Percentiles rank a stretch among this genome's conserved stretches.
Evolutionary conservation across 2,888 invertebrate species (phyloP).

Genomic region (Anorthoa munda): DNA sequence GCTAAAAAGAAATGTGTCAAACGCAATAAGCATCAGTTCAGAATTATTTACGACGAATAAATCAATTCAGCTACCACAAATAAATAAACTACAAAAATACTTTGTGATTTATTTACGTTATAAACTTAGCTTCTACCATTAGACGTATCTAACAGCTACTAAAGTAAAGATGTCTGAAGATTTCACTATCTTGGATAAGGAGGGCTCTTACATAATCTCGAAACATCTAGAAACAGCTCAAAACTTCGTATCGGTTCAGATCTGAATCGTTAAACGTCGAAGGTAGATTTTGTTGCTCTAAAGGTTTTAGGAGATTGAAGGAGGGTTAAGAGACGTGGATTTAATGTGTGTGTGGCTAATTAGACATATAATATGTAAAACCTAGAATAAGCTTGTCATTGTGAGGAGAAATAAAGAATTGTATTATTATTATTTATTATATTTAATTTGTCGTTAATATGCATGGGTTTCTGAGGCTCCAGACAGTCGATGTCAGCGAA

Average conservation of each 20-base stretch:
- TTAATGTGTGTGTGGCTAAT: too few relatives aligned
- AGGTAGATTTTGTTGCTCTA: conserved; percentile 55
- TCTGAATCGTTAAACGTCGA: conserved; percentile 47
- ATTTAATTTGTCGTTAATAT: conserved; percentile 18
- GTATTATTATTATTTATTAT: too few relatives aligned
- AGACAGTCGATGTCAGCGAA: too few relatives aligned
- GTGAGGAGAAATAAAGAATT: too few relatives aligned
- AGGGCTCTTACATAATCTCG: conserved; percentile 47
- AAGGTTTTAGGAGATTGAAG: conserved; percentile 44
- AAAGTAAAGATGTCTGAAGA: conserved; percentile 45
- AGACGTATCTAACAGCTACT: conserved; percentile 49
- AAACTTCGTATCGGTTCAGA: conserved; percentile 56
- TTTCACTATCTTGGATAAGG: conserved; percentile 41
- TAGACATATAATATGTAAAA: too few relatives aligned
- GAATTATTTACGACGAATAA: conserved; percentile 11
- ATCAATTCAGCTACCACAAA: not conserved
- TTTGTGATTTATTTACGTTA: conserved; percentile 28
- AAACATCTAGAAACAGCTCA: conserved; percentile 35
- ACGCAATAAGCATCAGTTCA: not conserved
- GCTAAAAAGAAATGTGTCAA: not conserved
- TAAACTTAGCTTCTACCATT: conserved; percentile 29
- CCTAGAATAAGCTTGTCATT: too few relatives aligned
- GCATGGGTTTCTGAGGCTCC: not conserved
- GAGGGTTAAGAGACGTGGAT: not conserved
- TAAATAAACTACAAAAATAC: too few relatives aligned